Evolutionary conservation across 2,888 invertebrate genomes (phyloP).

Genomic region (Drosophila falleni): DNA sequence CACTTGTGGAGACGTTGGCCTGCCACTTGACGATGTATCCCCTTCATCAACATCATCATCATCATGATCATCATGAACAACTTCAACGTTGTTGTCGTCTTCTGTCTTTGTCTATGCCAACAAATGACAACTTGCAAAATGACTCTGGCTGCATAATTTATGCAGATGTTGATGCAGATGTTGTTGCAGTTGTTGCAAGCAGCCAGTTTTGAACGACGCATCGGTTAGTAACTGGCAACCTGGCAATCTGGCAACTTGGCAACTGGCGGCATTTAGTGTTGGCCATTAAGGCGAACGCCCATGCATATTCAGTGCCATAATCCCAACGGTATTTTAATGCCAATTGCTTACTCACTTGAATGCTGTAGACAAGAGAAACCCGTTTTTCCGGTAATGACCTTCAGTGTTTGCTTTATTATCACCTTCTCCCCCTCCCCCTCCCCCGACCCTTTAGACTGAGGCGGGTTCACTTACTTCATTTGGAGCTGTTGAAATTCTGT

Average conservation of each 20-base stretch:
- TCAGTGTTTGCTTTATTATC: conserved; percentile 70
- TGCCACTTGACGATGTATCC: conserved; percentile 36
- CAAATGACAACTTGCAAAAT: conserved; percentile 77
- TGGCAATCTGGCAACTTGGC: conserved; percentile 31
- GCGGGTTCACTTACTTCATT: conserved; percentile 45
- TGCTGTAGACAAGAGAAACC: conserved; percentile 53
- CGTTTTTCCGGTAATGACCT: conserved; percentile 82
- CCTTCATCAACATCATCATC: conserved; percentile 36
- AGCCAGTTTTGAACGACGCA: conserved; percentile 33
- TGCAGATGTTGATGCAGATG: conserved; percentile 65
- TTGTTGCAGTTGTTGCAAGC: conserved; percentile 27
- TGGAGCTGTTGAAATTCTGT: conserved; percentile 43
- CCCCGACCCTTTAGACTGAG: conserved; percentile 5
- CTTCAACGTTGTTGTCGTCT: conserved; percentile 29
- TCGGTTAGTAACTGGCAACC: conserved; percentile 27
- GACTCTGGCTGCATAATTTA: conserved; percentile 73
- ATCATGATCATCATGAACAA: conserved; percentile 19
- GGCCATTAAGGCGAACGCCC: conserved; percentile 73
- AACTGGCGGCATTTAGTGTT: conserved; percentile 61
- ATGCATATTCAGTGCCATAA: conserved; percentile 79
- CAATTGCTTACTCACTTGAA: conserved; percentile 75
- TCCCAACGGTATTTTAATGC: conserved; percentile 79
- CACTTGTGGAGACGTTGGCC: conserved; percentile 50
- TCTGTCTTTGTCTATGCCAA: conserved; percentile 33
- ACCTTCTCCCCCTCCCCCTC: conserved; percentile 14